Base-by-base conservation (phyloP, 2,797 vertebrate genomes). In the Gadopsis marmoratus region DNA sequence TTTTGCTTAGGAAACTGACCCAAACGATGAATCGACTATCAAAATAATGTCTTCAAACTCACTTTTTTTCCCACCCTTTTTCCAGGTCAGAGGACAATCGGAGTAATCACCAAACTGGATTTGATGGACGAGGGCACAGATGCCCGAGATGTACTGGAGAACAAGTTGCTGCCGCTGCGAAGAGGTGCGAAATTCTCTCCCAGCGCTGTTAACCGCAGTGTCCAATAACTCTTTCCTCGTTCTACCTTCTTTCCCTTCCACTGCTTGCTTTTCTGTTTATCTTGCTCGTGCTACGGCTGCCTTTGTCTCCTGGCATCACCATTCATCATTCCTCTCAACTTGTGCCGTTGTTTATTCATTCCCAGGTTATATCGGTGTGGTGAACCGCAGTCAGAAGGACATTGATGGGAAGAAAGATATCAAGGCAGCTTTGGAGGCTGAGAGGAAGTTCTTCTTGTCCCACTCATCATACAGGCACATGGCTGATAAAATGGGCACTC, bases 51-150 rank as follows among this genome's bases (percentile, higher is more conserved):
- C 23, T 48, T 33, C 35, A 56, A 62, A 67, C 51, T 74, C 19
- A 4, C 21, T 61, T 7, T 43, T 70, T 79, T 56, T 3, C 14
- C 4, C 3, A 9, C 33, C 3, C 29, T 2, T 29, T 65, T 33
- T 76, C 2, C 70, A 99, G 98, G 98, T 74, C 83, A 97, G 78
- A 90, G 98, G 85, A 99, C 97, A 1, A 99, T 99, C 1, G 98
- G 97, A 0, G 98, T 99, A 75, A 98, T 99, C 91, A 99, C 98
- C 74, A 99, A 99, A 68, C 95, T 99, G 76, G 98, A 99, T 81
- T 90, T 99, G 91, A 99, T 99, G 98, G 98, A 99, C 0, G 98
- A 99, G 43, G 98, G 98, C 77, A 99, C 98, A 0, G 98, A 99
- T 0, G 97, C 98, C 26, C 93, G 97, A 37, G 98, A 99, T 0